phyloP scores from a whole-genome alignment of 1,140 invertebrate species.

The Steinernema khuongi region DNA sequence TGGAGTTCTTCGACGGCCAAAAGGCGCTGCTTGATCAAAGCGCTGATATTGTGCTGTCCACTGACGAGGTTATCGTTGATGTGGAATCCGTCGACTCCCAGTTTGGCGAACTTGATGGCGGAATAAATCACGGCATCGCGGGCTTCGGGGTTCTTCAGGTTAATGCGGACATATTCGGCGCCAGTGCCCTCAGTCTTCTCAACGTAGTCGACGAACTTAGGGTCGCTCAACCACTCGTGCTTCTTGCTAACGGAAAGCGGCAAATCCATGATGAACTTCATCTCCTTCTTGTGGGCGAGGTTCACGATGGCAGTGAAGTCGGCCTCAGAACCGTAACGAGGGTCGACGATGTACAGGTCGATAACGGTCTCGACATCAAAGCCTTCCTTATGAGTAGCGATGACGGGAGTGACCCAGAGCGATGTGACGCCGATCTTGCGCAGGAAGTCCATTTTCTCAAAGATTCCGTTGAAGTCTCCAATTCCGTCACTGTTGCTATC shows the following conservation, averaged over 20 bases:
- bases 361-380: conserved; percentile 23
- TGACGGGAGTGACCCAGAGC: conserved; percentile 48
- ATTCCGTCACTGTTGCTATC: conserved; percentile 48
- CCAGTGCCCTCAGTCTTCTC: not conserved
- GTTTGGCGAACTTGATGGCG: conserved; percentile 26
- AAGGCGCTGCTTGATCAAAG: not conserved
- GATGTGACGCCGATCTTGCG: conserved; percentile 48
- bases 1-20: not conserved
- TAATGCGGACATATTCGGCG: conserved; percentile 10
- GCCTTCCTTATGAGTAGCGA: conserved; percentile 44
- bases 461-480: conserved; percentile 51
- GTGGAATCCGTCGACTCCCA: conserved; percentile 39
- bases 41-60: not conserved
- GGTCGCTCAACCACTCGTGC: conserved; percentile 28
- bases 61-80: conserved; percentile 21
- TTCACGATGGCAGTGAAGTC: conserved; percentile 48
- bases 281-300: conserved; percentile 41
- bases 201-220: not conserved
- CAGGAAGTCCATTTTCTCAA: conserved; percentile 51
- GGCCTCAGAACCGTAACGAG: conserved; percentile 46
- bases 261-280: conserved; percentile 41
- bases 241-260: conserved; percentile 27
- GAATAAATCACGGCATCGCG: conserved; percentile 23
- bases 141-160: conserved; percentile 35
- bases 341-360: conserved; percentile 40